Evolutionary conservation across 2,113 vertebrate species (phyloP).

Genomic region (Triplophysa rosa): DNA sequence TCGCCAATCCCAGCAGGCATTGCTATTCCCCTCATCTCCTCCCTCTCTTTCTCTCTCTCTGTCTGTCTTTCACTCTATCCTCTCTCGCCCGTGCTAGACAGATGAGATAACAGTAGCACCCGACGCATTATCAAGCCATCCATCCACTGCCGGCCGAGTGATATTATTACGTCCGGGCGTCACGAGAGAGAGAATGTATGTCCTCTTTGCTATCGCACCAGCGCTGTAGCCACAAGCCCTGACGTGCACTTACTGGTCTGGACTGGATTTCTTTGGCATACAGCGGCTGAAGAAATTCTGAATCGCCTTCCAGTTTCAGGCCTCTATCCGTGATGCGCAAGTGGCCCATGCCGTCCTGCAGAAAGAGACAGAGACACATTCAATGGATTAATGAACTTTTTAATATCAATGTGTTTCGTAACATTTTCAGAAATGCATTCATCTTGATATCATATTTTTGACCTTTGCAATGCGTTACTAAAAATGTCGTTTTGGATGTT

Average conservation of each 20-base stretch:
- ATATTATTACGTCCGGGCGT: slow-evolving; percentile 52
- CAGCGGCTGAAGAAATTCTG: slow-evolving; percentile 97
- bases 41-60: slow-evolving; percentile 28
- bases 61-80: slow-evolving; percentile 28
- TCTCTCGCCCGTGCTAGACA: slow-evolving; percentile 50
- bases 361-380: slow-evolving; percentile 21
- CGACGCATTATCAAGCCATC: slow-evolving; percentile 59
- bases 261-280: slow-evolving; percentile 99
- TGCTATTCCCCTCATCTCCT: slow-evolving; percentile 36
- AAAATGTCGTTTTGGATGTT: no score
- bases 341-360: slow-evolving; percentile 97
- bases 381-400: not conserved
- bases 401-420: not conserved
- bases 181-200: slow-evolving; percentile 40
- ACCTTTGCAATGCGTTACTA: no score
- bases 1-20: slow-evolving; percentile 18
- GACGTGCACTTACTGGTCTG: slow-evolving; percentile 85
- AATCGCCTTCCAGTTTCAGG: slow-evolving; percentile 94
- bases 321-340: slow-evolving; percentile 97
- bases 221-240: not conserved
- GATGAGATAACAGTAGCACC: slow-evolving; percentile 53
- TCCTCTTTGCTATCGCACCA: slow-evolving; percentile 5
- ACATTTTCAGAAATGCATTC: not conserved
- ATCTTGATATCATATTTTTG: not conserved
- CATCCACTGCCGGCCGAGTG: slow-evolving; percentile 50